These are phyloP conservation scores for Gymnorhina tibicen DNA, from an alignment of 2,113 vertebrate genomes.

Conservation along the genomic window DNA sequence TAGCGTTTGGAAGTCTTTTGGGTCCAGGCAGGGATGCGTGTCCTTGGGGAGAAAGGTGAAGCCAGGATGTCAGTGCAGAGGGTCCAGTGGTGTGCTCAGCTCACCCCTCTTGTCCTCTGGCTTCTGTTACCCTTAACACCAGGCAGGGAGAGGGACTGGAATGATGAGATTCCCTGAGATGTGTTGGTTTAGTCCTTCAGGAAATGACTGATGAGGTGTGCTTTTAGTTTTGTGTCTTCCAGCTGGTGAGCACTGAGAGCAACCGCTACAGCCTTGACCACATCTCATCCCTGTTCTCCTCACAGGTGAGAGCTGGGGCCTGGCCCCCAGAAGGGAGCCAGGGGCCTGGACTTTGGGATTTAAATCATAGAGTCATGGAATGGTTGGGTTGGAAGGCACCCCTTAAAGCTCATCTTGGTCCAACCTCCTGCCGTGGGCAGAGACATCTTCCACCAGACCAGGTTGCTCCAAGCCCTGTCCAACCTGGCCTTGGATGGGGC, in stretches of 20 bases:
- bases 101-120: background rate
- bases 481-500: background rate
- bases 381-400: background rate
- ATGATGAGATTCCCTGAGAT: fast-evolving
- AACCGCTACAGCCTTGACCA: slow-evolving; percentile 90
- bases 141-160: background rate
- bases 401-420: background rate
- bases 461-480: background rate
- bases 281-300: slow-evolving; percentile 87
- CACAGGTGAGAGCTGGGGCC: slow-evolving; percentile 75
- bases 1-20: fast-evolving
- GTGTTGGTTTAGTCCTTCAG: background rate
- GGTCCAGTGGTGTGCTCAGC: background rate
- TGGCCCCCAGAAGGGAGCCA: no score
- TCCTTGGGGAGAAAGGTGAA: background rate
- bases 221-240: slow-evolving; percentile 88
- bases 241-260: slow-evolving; percentile 85
- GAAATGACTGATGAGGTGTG: background rate
- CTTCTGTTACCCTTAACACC: no score
- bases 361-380: background rate
- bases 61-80: background rate
- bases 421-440: fast-evolving
- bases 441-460: background rate
- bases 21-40: background rate
- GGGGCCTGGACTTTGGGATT: background rate